Base-by-base conservation (phyloP, 2,888 invertebrate genomes). In the Rhyacophila evoluta region DNA sequence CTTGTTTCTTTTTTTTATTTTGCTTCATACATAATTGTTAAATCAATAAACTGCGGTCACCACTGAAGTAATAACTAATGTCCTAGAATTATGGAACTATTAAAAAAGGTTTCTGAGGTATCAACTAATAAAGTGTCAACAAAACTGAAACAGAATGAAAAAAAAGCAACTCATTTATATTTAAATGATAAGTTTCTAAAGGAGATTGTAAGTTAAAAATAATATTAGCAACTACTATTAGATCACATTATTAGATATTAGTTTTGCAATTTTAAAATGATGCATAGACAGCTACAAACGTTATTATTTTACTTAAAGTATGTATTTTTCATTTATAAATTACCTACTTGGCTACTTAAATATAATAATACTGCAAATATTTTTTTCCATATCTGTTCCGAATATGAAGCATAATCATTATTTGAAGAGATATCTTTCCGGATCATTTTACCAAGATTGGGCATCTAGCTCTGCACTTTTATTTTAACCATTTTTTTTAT, bases 141-240 rank as follows among this genome's bases (percentile, higher is more conserved):
- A 19, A 72, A 37, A 39, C 11, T 10, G 37, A 73, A 25, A 27
- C 73, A 38, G 29, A 73, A 27, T 27, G 39, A 37, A 15, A 73
- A 29, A 27, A 79, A 79, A 68, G 12, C 72, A 5, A 87, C 88
- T 5, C 89, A 89, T 84, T 84, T 93, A 72, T 91, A 91, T 84
- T 88, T 92, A 87, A 91, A 92, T 83, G 91, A 91, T 80, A 92
- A 91, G 86, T 87, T 86, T 81, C 86, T 93, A 4, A 86, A 86
- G 41, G 87, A 87, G 83, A 92, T 93, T 81, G 93, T 92, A 86
- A 89, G 91, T 87, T 73, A 75, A 80, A 10, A 80, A 55, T 8
- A 8, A 8, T 55, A 25, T 8, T n/a, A n/a, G n/a, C n/a, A n/a
- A 19, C 2, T 55, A 25, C 6, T 33, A 33, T 6, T 41, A 41